phyloP scores from a whole-genome alignment of 2,888 invertebrate species.

The Philonicus albiceps region DNA sequence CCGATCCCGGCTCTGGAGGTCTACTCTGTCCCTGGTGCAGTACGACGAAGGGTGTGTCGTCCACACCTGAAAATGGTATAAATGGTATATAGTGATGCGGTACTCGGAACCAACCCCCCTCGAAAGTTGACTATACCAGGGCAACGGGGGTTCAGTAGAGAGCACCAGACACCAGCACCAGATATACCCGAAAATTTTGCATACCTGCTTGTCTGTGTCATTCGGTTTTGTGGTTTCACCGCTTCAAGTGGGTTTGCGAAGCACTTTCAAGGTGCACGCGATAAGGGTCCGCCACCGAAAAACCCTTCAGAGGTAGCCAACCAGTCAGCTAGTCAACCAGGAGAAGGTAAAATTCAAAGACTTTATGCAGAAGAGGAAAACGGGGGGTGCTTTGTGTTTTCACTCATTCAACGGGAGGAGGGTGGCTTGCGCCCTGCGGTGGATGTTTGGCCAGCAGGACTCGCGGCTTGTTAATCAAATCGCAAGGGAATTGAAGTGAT shows the following conservation, averaged over 20 bases:
- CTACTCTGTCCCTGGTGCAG: not conserved
- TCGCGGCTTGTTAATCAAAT: constrained; percentile 21
- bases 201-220: constrained; percentile 36
- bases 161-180: not conserved
- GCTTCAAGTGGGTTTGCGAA: constrained; percentile 37
- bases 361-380: not conserved
- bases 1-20: not conserved
- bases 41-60: not conserved
- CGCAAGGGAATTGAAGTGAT: constrained; percentile 14
- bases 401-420: not conserved
- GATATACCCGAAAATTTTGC: constrained; percentile 1
- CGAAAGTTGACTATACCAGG: not conserved
- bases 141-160: not conserved
- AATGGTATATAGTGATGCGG: not conserved
- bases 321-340: not conserved
- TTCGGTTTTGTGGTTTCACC: constrained; percentile 40
- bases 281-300: not conserved
- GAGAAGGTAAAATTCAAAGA: not conserved
- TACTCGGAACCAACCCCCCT: not conserved
- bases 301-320: constrained; percentile 7
- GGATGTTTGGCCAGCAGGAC: not conserved
- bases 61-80: not conserved
- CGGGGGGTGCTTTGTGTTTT: not conserved
- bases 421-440: not conserved
- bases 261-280: constrained; percentile 4